Base-by-base conservation (phyloP, 2,888 invertebrate genomes). In the Odiellus spinosus region DNA sequence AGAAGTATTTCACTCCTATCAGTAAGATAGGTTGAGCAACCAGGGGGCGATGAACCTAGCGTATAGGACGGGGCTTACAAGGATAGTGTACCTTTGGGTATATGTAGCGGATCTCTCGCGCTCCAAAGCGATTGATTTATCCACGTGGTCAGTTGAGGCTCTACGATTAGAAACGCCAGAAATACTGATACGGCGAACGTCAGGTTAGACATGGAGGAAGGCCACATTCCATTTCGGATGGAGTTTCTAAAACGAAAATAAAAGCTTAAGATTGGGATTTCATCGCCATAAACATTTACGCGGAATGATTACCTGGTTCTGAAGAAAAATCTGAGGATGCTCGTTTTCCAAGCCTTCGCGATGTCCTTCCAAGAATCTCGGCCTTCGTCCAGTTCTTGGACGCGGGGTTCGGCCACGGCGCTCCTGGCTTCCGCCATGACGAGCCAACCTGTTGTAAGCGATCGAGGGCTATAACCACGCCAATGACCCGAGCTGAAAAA, bases 191-290 rank as follows among this genome's bases (percentile, higher is more conserved):
- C 63, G 15, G 63, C 59, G 15, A 61, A 60, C 12, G 61, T 60
- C 45, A 69, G 59, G 57, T 69, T 68, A 60, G 65, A 68, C 19
- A 65, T 59, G 4, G 67, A 66, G 1, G 69, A 67, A 14, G 69
- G 69, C 68, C 68, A 69, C 42, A 68, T 62, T 19, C 68, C 68
- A 59, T 69, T 69, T 39, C 64, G 59, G 35, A 69, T 62, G 18
- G 65, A 60, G 56, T 69, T 69, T 49, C 69, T 69, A 57, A 11
- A 59, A 54, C 33, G 35, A 46, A 46, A 4, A 8, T 26, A 26
- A 8, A 26, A 26, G 8, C 8, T 26, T 6, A 8, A 26, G 26
- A 26, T 26, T 26, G n/a, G n/a, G n/a, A n/a, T n/a, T n/a, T n/a
- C n/a, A n/a, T n/a, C n/a, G n/a, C n/a, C n/a, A 41, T 41, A 19